These are phyloP conservation scores for Platyscapa corneri DNA, from an alignment of 1,140 invertebrate genomes.

Conservation along the genomic window DNA sequence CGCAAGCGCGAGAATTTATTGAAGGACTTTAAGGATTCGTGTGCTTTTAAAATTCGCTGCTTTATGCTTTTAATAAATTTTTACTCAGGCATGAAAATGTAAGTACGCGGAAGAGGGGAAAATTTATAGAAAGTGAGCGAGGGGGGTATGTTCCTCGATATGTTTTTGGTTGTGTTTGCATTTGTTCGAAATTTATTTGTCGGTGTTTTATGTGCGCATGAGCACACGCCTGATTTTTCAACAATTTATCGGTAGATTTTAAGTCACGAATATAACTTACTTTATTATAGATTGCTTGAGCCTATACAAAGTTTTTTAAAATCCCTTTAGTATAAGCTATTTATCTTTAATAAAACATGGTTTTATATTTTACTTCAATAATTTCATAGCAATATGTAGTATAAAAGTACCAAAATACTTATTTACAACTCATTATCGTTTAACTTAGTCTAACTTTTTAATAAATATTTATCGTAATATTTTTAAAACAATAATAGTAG, in stretches of 20 bases:
- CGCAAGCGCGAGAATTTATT: slow-evolving; percentile 12
- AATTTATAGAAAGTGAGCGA: background rate
- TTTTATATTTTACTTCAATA: slow-evolving; percentile 8
- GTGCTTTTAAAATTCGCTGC: background rate
- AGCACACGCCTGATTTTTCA: background rate
- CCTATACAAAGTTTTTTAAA: slow-evolving; percentile 3
- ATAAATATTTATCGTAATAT: too few relatives aligned
- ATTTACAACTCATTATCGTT: background rate
- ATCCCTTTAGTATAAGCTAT: background rate
- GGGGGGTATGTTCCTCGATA: background rate
- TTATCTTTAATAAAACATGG: slow-evolving; percentile 8
- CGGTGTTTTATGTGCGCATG: background rate
- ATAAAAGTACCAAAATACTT: background rate
- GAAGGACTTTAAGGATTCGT: background rate
- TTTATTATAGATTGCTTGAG: slow-evolving; percentile 6
- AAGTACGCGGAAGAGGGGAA: background rate
- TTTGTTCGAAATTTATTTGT: background rate
- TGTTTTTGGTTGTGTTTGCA: background rate
- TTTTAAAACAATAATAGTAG: background rate
- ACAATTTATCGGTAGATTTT: slow-evolving; percentile 30
- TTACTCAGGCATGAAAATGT: background rate
- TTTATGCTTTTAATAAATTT: slow-evolving; percentile 42
- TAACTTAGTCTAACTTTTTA: too few relatives aligned
- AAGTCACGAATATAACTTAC: slow-evolving; percentile 24
- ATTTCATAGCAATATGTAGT: background rate